A percentile compares a stretch with the other conserved stretches of the same genome.
phyloP scores from a whole-genome alignment of 2,113 vertebrate species.

The Zosterops pallidus region DNA sequence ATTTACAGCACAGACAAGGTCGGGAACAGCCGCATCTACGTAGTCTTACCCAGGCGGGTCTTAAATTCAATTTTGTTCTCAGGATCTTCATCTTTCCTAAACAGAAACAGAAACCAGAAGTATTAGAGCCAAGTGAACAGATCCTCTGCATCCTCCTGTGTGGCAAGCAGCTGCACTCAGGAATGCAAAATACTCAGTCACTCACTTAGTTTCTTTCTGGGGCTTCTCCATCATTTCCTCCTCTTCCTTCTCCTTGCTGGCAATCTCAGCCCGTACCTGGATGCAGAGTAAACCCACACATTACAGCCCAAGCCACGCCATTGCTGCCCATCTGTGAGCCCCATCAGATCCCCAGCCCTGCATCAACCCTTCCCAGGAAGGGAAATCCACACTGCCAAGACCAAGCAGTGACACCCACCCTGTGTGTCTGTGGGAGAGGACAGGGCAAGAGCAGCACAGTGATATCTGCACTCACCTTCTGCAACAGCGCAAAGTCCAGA shows the following conservation, averaged over 20 bases:
- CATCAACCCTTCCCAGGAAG: background rate
- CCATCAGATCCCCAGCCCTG: background rate
- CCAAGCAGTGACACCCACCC: fast-evolving
- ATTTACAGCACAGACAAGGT: background rate
- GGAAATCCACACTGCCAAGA: background rate
- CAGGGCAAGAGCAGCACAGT: fast-evolving
- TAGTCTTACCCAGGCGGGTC: conserved; percentile 89
- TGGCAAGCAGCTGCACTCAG: background rate
- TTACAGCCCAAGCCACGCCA: background rate
- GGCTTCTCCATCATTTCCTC: conserved; percentile 98
- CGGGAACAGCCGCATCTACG: background rate
- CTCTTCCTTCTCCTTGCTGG: conserved; percentile 96
- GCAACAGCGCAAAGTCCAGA: conserved; percentile 94
- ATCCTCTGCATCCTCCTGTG: background rate
- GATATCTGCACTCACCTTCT: conserved; percentile 81
- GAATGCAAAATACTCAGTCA: background rate
- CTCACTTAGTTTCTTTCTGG: conserved; percentile 96
- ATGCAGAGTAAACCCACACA: background rate
- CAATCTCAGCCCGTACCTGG: conserved; percentile 96
- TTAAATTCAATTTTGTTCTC: conserved; percentile 99
- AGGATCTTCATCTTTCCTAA: conserved; percentile 95
- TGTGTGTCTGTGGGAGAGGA: fast-evolving
- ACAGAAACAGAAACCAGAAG: background rate
- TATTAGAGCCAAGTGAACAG: background rate
- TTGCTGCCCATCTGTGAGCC: background rate